A percentile compares a stretch with the other conserved stretches of the same genome.
Conservation (phyloP, 2,888 invertebrate species). For the Pandemis cinnamomeana region DNA sequence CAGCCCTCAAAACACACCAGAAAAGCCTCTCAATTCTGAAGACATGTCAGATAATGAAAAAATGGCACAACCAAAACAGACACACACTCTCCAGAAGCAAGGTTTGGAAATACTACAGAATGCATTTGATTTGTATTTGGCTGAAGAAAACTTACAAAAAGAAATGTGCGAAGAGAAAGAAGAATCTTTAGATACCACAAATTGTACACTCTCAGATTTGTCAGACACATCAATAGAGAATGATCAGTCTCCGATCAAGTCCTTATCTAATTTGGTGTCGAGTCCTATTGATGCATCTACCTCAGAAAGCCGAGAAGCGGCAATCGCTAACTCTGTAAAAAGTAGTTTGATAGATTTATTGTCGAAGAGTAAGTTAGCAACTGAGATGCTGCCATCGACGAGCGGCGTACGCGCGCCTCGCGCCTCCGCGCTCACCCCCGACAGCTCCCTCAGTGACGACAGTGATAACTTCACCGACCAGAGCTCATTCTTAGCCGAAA, state of each 20-base stretch:
- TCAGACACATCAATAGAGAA: slow-evolving; percentile 68
- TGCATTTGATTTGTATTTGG: slow-evolving; percentile 77
- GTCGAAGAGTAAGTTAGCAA: slow-evolving; percentile 67
- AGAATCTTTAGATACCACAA: slow-evolving; percentile 64
- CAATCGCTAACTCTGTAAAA: slow-evolving; percentile 71
- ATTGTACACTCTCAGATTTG: slow-evolving; percentile 68
- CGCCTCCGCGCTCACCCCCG: slow-evolving; percentile 67
- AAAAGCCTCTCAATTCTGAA: slow-evolving; percentile 62
- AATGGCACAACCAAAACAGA: slow-evolving; percentile 54
- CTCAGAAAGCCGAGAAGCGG: slow-evolving; percentile 62
- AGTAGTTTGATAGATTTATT: slow-evolving; percentile 77
- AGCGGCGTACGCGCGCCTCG: slow-evolving; percentile 64
- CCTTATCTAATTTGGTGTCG: slow-evolving; percentile 86
- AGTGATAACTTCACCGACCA: slow-evolving; percentile 79
- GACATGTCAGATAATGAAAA: slow-evolving; percentile 58
- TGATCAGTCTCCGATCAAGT: slow-evolving; percentile 86
- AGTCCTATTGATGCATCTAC: slow-evolving; percentile 76
- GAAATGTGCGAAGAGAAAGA: slow-evolving; percentile 59
- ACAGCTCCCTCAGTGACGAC: slow-evolving; percentile 78
- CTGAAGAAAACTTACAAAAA: slow-evolving; percentile 63
- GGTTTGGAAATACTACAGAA: slow-evolving; percentile 79
- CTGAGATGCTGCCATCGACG: slow-evolving; percentile 68
- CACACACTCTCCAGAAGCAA: slow-evolving; percentile 66
- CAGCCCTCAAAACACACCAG: slow-evolving; percentile 64
- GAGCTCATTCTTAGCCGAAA: slow-evolving; percentile 79